Percentiles rank a stretch among this genome's conserved stretches.
phyloP scores from a whole-genome alignment of 2,113 vertebrate species.

The Cyanistes caeruleus region DNA sequence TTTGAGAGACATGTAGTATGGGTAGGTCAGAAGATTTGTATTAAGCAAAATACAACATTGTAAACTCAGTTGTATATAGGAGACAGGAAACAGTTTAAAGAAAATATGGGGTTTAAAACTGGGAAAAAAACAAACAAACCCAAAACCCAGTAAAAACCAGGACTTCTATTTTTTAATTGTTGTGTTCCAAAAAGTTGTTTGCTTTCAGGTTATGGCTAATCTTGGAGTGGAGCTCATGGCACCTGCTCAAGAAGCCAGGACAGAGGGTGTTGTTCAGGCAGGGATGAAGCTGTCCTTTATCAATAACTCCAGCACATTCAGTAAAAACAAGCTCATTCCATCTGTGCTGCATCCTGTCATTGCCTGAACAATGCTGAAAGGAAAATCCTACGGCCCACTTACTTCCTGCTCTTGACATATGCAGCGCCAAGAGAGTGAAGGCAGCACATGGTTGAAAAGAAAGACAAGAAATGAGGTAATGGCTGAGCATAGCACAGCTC shows the following conservation, averaged over 20 bases:
- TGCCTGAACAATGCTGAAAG: slow-evolving; percentile 53
- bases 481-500: not conserved
- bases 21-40: not conserved
- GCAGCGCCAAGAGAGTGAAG: slow-evolving; percentile 12
- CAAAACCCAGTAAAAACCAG: rapidly evolving
- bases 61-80: not conserved
- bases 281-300: slow-evolving; percentile 18
- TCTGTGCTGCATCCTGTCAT: slow-evolving; percentile 66
- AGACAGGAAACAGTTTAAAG: not conserved
- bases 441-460: slow-evolving; percentile 12
- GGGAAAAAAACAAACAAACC: rapidly evolving
- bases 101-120: not conserved
- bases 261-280: slow-evolving; percentile 29
- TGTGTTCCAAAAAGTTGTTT: not conserved
- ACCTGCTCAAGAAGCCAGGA: not conserved
- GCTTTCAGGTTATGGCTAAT: not conserved
- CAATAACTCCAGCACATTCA: slow-evolving; percentile 4
- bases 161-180: not conserved
- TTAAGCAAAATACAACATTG: not conserved
- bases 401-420: slow-evolving; percentile 56
- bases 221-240: not conserved
- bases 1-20: not conserved
- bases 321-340: slow-evolving; percentile 51
- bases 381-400: slow-evolving; percentile 28
- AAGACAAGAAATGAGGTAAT: slow-evolving; percentile 16